These are phyloP conservation scores for Ericerus pela DNA, from an alignment of 1,140 invertebrate species.

Conservation along the genomic window DNA sequence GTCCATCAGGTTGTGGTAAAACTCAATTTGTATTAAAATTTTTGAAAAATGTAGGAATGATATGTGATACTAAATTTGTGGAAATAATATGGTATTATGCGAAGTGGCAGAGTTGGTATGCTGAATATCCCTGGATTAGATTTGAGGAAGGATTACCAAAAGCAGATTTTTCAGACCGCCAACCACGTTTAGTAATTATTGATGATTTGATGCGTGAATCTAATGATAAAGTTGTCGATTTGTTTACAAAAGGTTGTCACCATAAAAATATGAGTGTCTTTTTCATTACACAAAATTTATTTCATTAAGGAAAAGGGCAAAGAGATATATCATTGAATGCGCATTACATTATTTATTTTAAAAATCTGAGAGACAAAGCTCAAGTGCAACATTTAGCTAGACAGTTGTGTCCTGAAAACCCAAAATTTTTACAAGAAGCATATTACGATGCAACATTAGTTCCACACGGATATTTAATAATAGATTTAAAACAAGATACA, in stretches of 20 bases:
- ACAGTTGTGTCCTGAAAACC: no score
- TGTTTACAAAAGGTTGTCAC: no score
- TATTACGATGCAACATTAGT: no score
- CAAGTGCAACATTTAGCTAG: no score
- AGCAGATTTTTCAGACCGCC: neutral
- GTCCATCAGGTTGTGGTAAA: constrained; percentile 13
- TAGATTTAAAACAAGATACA: constrained; percentile 15
- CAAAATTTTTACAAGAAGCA: no score
- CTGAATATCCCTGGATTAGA: neutral
- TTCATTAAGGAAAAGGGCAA: no score
- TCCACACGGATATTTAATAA: constrained; percentile 15
- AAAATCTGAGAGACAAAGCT: no score
- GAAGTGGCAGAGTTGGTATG: neutral
- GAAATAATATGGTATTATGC: neutral
- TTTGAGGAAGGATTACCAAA: constrained; percentile 2
- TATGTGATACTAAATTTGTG: constrained; percentile 2
- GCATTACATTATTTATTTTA: no score
- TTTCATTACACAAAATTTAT: no score
- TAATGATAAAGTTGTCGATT: neutral
- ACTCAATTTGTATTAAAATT: constrained; percentile 15
- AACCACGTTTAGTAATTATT: constrained; percentile 10
- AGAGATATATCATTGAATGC: no score
- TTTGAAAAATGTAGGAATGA: neutral
- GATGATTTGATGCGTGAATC: constrained; percentile 18
- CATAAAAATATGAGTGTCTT: no score